A percentile compares a stretch with the other conserved stretches of the same genome.
Evolutionary conservation across 2,888 invertebrate genomes (phyloP).

Genomic region (Listrodromus nycthemerus): DNA sequence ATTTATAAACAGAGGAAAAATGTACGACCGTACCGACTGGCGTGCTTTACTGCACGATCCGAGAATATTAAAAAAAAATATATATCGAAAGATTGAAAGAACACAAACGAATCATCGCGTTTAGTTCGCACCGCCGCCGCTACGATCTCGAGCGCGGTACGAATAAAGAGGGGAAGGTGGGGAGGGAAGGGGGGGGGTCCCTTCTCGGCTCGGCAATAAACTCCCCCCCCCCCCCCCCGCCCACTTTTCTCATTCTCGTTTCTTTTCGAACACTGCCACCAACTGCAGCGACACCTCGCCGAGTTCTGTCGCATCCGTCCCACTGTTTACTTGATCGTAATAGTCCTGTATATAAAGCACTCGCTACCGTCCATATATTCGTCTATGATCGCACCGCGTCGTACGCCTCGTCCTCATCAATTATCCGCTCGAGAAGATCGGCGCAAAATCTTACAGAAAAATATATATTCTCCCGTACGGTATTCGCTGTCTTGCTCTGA

Average conservation of each 20-base stretch:
- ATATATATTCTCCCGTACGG: background rate
- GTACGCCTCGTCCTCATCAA: constrained; percentile 10
- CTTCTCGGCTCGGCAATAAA: background rate
- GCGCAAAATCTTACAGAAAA: background rate
- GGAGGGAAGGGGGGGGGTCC: no score
- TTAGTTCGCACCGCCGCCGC: background rate
- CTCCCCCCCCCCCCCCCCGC: no score
- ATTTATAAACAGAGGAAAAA: background rate
- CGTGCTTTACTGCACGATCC: background rate
- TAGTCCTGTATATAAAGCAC: background rate
- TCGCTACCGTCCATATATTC: constrained; percentile 7
- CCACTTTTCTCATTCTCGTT: background rate
- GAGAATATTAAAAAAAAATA: background rate
- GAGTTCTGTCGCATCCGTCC: constrained; percentile 10
- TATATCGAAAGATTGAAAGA: background rate
- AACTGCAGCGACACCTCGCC: background rate
- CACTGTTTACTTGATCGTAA: background rate
- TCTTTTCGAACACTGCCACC: background rate
- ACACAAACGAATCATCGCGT: background rate
- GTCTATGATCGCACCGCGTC: constrained; percentile 30
- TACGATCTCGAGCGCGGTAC: background rate
- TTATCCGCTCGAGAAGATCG: background rate
- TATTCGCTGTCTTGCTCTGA: background rate
- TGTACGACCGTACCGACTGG: no score
- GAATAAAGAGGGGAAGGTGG: constrained; percentile 11